Evolutionary conservation across 2,888 invertebrate species (phyloP), one percentile per base, ranked within the genome.

Genomic region (Phoenoteleia sp.): DNA sequence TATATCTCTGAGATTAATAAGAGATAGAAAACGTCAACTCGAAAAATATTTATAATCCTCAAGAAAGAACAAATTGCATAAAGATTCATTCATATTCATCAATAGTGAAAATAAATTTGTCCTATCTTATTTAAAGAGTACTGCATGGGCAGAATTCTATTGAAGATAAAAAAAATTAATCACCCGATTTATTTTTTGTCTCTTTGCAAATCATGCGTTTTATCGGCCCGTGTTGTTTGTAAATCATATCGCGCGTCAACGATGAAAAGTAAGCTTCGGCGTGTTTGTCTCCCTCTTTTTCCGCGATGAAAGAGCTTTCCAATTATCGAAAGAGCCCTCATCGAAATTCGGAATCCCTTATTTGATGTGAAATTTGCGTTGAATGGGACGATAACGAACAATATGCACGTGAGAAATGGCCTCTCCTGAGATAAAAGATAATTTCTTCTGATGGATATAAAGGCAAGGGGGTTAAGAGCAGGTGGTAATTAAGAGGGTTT

Each of bases 401-500:
- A 36, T 25, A 36, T 52, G 23, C 62, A n/a, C 49, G 39, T 19
- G 13, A 47, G 9, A 33, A 9, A 2, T 52, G 13, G n/a, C 4
- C 21, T 17, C 47, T 25, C 19, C 36, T 11, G 25, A 52, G 39
- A 56, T 60, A 49, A 60, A 60, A 60, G 49, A 62, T 60, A 49
- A 60, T 74, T 62, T 21, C 33, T 62, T 9, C 36, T 49, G 56
- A 17, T 9, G 23, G 47, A 72, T 45, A 39, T 47, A 47, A 54
- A 47, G 13, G 21, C 21, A 21, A 4, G 21, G 27, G 11, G n/a
- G 39, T 52, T 54, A 69, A 45, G 29, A 45, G 45, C 25, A 7
- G 29, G 54, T n/a, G 64, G 36, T 75, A 75, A 75, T 75, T 75
- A 75, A 75, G 64, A 64, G 52, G 64, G 23, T 45, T 75, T 64